Percentiles rank a stretch among this genome's conserved stretches.
Conservation (phyloP, 2,888 invertebrate species). For the Polia nebulosa region DNA sequence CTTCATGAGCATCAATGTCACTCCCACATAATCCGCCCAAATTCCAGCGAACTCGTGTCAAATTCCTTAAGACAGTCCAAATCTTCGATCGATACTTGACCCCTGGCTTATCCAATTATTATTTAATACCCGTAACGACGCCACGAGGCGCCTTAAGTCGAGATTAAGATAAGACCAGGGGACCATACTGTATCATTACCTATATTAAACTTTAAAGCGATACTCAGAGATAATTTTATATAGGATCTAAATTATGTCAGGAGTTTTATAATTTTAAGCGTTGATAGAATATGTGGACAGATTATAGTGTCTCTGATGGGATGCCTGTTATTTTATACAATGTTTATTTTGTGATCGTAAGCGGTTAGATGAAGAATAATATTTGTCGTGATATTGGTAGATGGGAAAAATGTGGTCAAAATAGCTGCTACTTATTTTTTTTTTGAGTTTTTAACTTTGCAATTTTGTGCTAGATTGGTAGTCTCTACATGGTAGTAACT, state of each 20-base stretch:
- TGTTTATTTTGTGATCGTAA: conserved; percentile 51
- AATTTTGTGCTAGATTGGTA: neutral
- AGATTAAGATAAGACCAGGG: conserved; percentile 86
- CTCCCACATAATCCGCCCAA: conserved; percentile 21
- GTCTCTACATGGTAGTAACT: too few relatives aligned
- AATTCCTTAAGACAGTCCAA: conserved; percentile 63
- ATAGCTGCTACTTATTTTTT: neutral
- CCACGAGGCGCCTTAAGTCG: conserved; percentile 82
- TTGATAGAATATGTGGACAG: conserved; percentile 77
- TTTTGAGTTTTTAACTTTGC: rapidly evolving
- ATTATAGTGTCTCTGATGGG: conserved; percentile 80
- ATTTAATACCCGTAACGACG: conserved; percentile 85
- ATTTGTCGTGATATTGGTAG: conserved; percentile 20
- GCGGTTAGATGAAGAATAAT: conserved; percentile 28
- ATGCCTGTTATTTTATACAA: conserved; percentile 54
- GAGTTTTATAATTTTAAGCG: conserved; percentile 69
- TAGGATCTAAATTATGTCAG: conserved; percentile 88
- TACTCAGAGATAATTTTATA: conserved; percentile 77
- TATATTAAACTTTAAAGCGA: conserved; percentile 81
- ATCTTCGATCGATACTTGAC: conserved; percentile 82
- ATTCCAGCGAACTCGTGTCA: conserved; percentile 45
- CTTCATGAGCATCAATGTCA: conserved; percentile 17
- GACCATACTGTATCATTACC: conserved; percentile 87
- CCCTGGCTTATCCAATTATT: conserved; percentile 88
- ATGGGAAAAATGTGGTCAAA: conserved; percentile 26